phyloP scores from a whole-genome alignment of 1,140 invertebrate genomes.

The Anastatus disparis region DNA sequence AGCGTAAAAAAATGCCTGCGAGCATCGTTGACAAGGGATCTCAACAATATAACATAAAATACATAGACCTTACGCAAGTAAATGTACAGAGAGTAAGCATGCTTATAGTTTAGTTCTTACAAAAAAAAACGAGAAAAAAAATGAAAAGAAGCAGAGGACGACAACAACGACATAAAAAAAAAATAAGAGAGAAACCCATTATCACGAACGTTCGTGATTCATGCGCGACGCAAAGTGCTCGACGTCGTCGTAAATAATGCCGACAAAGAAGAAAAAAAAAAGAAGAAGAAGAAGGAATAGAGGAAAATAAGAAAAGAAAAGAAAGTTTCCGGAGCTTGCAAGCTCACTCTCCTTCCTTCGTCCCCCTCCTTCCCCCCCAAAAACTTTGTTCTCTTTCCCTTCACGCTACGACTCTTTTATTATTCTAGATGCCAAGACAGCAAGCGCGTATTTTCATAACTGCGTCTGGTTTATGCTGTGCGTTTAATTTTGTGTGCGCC shows the following conservation, averaged over 20 bases:
- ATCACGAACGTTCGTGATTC: slow-evolving; percentile 24
- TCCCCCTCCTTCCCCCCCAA: neutral
- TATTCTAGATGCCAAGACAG: no score
- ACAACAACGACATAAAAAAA: no score
- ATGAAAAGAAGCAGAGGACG: neutral
- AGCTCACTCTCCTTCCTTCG: neutral
- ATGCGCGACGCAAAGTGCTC: slow-evolving; percentile 22
- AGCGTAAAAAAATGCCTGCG: no score
- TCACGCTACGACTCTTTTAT: no score
- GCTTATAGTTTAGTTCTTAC: no score
- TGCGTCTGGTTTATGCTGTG: no score
- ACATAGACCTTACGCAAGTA: neutral
- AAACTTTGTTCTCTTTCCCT: neutral
- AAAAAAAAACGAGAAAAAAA: neutral
- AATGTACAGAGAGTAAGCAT: neutral
- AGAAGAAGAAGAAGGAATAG: no score
- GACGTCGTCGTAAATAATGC: slow-evolving; percentile 22
- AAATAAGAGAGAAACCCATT: slow-evolving; percentile 13
- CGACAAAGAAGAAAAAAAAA: slow-evolving; percentile 1
- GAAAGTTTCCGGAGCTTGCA: neutral
- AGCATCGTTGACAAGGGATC: no score
- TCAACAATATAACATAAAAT: no score
- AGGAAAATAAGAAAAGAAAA: slow-evolving; percentile 6
- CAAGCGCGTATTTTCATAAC: no score
- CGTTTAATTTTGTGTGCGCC: no score